Conservation (phyloP, 1,140 invertebrate species). For the Phocides pigmalion region DNA sequence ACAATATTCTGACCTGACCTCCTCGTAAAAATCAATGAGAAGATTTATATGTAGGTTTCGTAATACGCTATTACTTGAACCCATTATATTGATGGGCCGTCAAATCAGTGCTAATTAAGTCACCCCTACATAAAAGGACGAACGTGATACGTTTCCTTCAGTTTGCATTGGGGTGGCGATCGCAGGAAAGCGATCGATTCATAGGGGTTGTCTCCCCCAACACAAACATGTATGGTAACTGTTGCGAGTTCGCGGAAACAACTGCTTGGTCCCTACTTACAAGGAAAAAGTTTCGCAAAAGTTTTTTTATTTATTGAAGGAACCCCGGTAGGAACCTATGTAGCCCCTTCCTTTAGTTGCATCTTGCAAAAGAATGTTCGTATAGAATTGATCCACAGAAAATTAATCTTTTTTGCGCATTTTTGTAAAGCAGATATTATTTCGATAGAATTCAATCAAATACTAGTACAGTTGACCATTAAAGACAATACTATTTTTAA, state of each 20-base stretch:
- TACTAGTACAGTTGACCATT: too few species aligned
- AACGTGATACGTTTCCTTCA: slow-evolving; percentile 32
- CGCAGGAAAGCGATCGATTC: slow-evolving; percentile 35
- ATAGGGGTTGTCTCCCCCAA: slow-evolving; percentile 26
- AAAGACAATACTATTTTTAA: too few species aligned
- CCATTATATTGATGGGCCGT: slow-evolving; percentile 41
- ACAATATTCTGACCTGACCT: slow-evolving; percentile 6
- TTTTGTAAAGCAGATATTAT: too few species aligned
- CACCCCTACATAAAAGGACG: slow-evolving; percentile 38
- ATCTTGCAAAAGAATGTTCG: neutral
- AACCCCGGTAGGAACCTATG: neutral
- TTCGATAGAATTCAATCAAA: too few species aligned
- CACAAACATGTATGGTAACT: slow-evolving; percentile 34
- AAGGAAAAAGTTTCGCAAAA: slow-evolving; percentile 25
- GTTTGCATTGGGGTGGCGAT: slow-evolving; percentile 35
- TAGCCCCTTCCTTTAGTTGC: slow-evolving; percentile 13
- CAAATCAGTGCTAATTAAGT: slow-evolving; percentile 47
- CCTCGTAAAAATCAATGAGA: slow-evolving; percentile 11
- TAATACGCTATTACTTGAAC: slow-evolving; percentile 30
- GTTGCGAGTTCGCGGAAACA: slow-evolving; percentile 24
- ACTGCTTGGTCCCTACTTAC: slow-evolving; percentile 28
- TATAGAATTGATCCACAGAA: neutral
- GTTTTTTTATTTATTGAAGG: slow-evolving; percentile 32
- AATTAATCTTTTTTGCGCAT: too few species aligned
- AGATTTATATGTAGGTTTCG: slow-evolving; percentile 13